phyloP scores from a whole-genome alignment of 2,113 vertebrate genomes.

The Cisticola juncidis region DNA sequence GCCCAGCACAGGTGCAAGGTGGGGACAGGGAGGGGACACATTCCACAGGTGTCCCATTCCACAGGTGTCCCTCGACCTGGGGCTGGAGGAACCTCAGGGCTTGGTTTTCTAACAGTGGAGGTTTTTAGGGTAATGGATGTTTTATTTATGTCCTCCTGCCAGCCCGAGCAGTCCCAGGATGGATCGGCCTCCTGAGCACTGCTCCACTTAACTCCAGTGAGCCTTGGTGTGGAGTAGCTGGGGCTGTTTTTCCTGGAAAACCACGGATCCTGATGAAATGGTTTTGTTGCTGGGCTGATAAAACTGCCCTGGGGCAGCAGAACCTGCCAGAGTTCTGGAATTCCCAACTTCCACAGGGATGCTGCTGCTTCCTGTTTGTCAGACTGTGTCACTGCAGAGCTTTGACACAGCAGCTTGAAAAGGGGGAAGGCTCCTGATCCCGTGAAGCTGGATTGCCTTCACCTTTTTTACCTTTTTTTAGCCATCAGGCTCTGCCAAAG shows the following conservation, averaged over 20 bases:
- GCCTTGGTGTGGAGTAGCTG: background rate
- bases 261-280: accelerated
- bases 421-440: background rate
- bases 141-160: background rate
- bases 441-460: accelerated
- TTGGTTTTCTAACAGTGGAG: background rate
- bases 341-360: background rate
- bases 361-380: background rate
- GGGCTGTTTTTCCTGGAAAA: background rate
- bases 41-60: background rate
- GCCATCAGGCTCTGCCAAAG: background rate
- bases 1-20: background rate
- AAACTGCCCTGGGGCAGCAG: background rate
- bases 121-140: background rate
- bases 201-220: background rate
- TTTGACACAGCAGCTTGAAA: background rate
- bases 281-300: background rate
- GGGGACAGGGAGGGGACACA: background rate
- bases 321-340: background rate
- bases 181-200: background rate
- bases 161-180: accelerated
- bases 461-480: background rate
- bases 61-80: background rate
- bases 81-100: background rate
- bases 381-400: background rate